Evolutionary conservation across 2,888 invertebrate species (phyloP), one percentile per base, ranked within the genome.

Genomic region (Electrophaes corylata): DNA sequence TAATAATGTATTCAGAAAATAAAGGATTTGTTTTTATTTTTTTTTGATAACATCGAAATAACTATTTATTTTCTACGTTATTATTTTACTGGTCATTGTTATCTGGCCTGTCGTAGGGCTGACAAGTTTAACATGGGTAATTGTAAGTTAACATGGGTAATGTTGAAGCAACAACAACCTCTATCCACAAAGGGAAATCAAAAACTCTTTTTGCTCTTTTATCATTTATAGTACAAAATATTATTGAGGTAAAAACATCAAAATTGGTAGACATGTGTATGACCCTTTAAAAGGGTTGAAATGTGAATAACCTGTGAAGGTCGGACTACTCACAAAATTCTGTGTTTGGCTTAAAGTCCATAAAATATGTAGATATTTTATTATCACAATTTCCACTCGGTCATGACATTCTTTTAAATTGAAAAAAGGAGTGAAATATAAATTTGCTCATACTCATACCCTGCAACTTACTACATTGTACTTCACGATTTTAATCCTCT

Each of bases 111-210:
- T 50, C 45, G 50, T 29, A 39, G 47, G 11, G 10, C 40, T 50
- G 49, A 39, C 43, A 52, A 35, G n/a, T n/a, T n/a, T n/a, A n/a
- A n/a, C n/a, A n/a, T n/a, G n/a, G n/a, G n/a, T n/a, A n/a, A n/a
- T n/a, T n/a, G 19, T 43, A 43, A 3, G n/a, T 31, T 31, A 44
- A 54, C 51, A 35, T 14, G 31, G 40, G 39, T 47, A n/a, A 31
- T 31, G n/a, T 3, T 3, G n/a, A 31, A 3, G 6, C 18, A 48
- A 48, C 41, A 14, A 31, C 14, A 45, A 43, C 31, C 43, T 50
- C 47, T 19, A 37, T 46, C 46, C 46, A 47, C 57, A 52, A 62
- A 44, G 31, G 49, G 40, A 31, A 50, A 41, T 43, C 26, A 8
- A 33, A 23, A 33, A 43, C 43, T 12, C 31, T 14, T 43, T 26